phyloP scores from a whole-genome alignment of 2,113 vertebrate genomes.

The Campylomormyrus numenius region DNA sequence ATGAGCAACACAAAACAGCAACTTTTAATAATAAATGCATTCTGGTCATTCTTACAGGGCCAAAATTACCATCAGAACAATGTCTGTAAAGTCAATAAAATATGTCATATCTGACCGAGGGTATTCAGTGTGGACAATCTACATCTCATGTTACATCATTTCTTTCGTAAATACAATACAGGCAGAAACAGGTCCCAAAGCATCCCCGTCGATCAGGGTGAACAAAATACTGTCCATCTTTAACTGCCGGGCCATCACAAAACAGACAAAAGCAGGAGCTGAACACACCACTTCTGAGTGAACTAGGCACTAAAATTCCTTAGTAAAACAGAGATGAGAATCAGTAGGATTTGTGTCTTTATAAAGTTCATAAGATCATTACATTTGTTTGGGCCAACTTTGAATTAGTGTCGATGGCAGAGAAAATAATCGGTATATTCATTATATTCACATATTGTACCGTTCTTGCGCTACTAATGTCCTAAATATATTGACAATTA shows the following conservation, averaged over 20 bases:
- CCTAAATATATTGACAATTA: neutral
- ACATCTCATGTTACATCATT: neutral
- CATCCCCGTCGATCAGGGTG: constrained; percentile 14
- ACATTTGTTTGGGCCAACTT: neutral
- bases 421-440: neutral
- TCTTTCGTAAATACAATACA: neutral
- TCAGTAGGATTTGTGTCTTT: neutral
- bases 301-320: constrained; percentile 99
- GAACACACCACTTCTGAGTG: constrained; percentile 99
- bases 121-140: neutral
- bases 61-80: neutral
- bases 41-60: neutral
- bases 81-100: neutral
- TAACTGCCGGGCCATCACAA: constrained; percentile 92
- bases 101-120: neutral
- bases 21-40: neutral
- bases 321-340: constrained; percentile 98
- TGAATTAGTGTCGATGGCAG: neutral
- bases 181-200: neutral
- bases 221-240: constrained; percentile 62
- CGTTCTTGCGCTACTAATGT: neutral
- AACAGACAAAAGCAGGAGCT: constrained; percentile 92
- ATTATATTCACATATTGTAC: neutral
- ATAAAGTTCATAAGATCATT: neutral
- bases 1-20: neutral